Evolutionary conservation across 2,113 vertebrate species (phyloP).

Genomic region (Passer domesticus): DNA sequence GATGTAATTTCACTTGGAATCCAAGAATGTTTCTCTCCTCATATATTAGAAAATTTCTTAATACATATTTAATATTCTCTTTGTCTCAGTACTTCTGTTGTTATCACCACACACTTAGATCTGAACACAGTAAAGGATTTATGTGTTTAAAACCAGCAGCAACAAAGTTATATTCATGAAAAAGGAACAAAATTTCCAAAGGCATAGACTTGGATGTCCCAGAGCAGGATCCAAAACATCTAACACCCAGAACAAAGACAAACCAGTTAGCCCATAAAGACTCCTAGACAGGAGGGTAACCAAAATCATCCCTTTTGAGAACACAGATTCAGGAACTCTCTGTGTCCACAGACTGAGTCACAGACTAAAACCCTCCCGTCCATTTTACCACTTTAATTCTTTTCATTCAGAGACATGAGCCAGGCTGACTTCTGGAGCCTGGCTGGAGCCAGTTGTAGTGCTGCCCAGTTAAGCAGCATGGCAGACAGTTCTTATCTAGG

Average conservation of each 20-base stretch:
- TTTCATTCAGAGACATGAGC: background rate
- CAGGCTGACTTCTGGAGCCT: background rate
- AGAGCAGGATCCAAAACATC: background rate
- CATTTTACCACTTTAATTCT: background rate
- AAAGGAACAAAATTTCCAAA: background rate
- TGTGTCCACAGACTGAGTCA: background rate
- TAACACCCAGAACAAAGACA: background rate
- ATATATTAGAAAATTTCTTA: background rate
- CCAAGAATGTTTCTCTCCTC: background rate
- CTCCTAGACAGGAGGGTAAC: background rate
- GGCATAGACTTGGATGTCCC: background rate
- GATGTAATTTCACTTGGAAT: slow-evolving; percentile 5
- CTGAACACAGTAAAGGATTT: background rate
- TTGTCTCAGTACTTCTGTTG: background rate
- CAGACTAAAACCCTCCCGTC: background rate
- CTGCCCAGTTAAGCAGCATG: background rate
- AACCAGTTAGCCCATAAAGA: background rate
- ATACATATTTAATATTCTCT: background rate
- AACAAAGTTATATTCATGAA: background rate
- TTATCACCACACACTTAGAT: background rate
- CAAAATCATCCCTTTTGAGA: background rate
- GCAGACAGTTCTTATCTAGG: background rate
- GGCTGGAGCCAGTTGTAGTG: background rate
- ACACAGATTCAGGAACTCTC: background rate
- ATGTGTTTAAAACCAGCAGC: background rate